Evolutionary conservation across 2,888 invertebrate species (phyloP).

Genomic region (Eilema sororculum): DNA sequence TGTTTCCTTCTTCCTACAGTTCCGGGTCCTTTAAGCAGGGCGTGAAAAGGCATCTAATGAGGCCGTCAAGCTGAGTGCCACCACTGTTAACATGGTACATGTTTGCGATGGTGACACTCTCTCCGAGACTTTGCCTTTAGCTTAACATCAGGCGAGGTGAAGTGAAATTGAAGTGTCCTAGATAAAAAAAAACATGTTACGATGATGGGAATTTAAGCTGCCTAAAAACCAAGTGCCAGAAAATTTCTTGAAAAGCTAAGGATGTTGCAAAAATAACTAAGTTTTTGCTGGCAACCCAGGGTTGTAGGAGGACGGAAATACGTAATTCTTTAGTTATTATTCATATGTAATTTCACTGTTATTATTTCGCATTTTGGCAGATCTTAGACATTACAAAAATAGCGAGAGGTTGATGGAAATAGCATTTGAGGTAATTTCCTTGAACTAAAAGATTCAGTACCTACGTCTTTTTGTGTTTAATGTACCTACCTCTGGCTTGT

Average conservation of each 20-base stretch:
- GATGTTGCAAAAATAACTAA: background rate
- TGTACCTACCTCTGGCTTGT: constrained; percentile 2
- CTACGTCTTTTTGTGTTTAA: constrained; percentile 1
- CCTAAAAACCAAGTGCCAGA: too few relatives aligned
- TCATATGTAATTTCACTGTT: background rate
- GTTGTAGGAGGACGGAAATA: background rate
- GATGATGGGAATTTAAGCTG: too few relatives aligned
- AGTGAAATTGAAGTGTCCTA: too few relatives aligned
- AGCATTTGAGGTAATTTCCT: background rate
- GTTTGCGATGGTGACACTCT: too few relatives aligned
- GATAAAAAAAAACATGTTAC: too few relatives aligned
- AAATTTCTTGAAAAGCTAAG: background rate
- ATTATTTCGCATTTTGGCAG: constrained; percentile 6
- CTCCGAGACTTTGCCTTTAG: too few relatives aligned
- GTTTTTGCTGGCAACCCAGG: background rate
- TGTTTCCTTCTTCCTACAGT: too few relatives aligned
- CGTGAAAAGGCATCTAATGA: too few relatives aligned
- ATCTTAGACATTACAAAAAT: constrained; percentile 1
- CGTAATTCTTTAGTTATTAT: background rate
- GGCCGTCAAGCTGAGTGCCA: too few relatives aligned
- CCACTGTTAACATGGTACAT: too few relatives aligned
- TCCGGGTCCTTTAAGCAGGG: too few relatives aligned
- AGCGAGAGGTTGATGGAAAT: background rate
- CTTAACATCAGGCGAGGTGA: too few relatives aligned
- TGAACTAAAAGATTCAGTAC: background rate